phyloP scores from a whole-genome alignment of 1,140 invertebrate genomes.

The Drosophila neocordata region DNA sequence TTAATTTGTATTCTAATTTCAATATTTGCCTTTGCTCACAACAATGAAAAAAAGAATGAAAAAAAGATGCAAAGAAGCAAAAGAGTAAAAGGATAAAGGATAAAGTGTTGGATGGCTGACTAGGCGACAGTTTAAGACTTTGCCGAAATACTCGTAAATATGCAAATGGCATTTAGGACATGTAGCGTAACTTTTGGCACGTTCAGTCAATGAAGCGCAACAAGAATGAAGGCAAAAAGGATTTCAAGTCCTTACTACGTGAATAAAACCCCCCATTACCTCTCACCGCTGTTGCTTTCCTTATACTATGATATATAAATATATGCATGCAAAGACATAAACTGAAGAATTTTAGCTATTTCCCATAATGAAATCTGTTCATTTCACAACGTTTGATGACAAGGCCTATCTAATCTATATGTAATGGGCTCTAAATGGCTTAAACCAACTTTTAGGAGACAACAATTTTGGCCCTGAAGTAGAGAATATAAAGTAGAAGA shows the following conservation, averaged over 20 bases:
- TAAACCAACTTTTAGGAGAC: background rate
- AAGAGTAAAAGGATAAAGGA: constrained; percentile 36
- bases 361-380: background rate
- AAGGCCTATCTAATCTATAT: constrained; percentile 3
- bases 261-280: background rate
- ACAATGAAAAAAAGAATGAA: constrained; percentile 64
- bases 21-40: constrained; percentile 69
- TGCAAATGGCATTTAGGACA: constrained; percentile 75
- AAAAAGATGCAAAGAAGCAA: constrained; percentile 30
- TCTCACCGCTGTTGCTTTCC: too few relatives aligned
- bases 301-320: background rate
- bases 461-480: background rate
- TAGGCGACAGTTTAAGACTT: constrained; percentile 30
- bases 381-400: background rate
- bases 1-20: constrained; percentile 80
- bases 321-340: background rate
- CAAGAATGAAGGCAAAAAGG: constrained; percentile 12
- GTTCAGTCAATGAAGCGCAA: constrained; percentile 56
- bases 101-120: constrained; percentile 11
- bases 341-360: background rate
- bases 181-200: constrained; percentile 75
- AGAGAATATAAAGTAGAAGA: too few relatives aligned
- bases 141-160: constrained; percentile 46
- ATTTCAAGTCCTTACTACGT: constrained; percentile 4
- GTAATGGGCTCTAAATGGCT: constrained; percentile 6